A percentile compares a stretch with the other conserved stretches of the same genome.
These are phyloP conservation scores for Lycopodina hypogea DNA, from an alignment of 37 sponge, comb jelly and placozoan species.

Conservation along the genomic window DNA sequence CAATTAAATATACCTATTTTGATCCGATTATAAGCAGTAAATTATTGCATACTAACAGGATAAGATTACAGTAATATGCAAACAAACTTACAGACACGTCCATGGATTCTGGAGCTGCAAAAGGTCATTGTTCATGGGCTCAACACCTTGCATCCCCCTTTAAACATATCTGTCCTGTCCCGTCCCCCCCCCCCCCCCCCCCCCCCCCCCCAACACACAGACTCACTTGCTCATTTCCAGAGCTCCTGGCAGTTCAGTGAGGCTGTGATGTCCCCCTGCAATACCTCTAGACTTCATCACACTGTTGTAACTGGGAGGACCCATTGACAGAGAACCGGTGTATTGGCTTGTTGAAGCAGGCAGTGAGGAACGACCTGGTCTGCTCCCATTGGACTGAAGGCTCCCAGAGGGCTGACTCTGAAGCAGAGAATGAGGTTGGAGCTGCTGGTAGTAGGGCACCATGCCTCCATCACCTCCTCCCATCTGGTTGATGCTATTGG, in stretches of 20 bases:
- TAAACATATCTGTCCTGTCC: too few relatives aligned
- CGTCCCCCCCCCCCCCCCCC: too few relatives aligned
- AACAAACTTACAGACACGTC: conserved; percentile 16
- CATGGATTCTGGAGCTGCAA: neutral
- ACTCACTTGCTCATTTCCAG: neutral
- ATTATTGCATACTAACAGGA: too few relatives aligned
- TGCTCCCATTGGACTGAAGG: too few relatives aligned
- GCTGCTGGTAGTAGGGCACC: neutral
- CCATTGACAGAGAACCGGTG: neutral
- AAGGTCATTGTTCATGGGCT: neutral
- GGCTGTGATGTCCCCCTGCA: neutral
- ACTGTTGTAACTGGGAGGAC: conserved; percentile 2
- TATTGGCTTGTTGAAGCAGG: neutral
- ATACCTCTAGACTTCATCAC: conserved; percentile 4
- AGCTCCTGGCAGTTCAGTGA: too few relatives aligned
- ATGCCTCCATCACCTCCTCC: neutral
- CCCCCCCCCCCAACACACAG: too few relatives aligned
- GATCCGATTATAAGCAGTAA: too few relatives aligned
- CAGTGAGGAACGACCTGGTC: conserved; percentile 2
- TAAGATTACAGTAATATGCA: too few relatives aligned
- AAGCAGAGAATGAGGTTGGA: too few relatives aligned
- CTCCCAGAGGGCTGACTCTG: neutral
- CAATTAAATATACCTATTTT: too few relatives aligned
- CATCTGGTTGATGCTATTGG: neutral
- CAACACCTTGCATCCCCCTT: too few relatives aligned